Evolutionary conservation across 2,888 invertebrate genomes (phyloP).

Genomic region (Drosophila quasianomalipes): DNA sequence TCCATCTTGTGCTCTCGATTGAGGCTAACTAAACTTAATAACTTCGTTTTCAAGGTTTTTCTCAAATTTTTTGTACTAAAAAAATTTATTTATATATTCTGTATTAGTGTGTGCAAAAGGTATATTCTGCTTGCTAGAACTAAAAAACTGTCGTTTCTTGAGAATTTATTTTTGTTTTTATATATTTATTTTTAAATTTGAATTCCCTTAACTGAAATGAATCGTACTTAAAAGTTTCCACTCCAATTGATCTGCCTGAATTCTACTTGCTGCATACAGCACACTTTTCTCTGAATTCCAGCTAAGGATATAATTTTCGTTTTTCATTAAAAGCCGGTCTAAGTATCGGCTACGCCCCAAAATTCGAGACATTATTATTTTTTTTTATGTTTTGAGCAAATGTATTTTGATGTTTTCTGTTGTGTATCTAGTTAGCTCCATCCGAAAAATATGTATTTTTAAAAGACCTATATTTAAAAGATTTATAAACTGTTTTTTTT

Average conservation of each 20-base stretch:
- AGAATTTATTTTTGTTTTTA: not conserved
- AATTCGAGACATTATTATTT: not conserved
- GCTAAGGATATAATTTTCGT: too few species aligned
- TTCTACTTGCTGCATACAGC: too few species aligned
- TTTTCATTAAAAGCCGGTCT: too few species aligned
- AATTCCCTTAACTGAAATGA: not conserved
- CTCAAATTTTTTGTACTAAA: slow-evolving; percentile 24
- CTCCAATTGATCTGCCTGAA: too few species aligned
- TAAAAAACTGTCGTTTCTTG: not conserved
- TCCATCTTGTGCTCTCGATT: slow-evolving; percentile 40
- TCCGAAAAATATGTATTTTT: not conserved
- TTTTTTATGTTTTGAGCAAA: not conserved
- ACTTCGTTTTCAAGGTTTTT: slow-evolving; percentile 29
- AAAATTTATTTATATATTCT: slow-evolving; percentile 42
- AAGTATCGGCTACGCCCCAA: too few species aligned
- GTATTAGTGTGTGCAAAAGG: not conserved
- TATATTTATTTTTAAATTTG: not conserved
- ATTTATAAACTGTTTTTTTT: not conserved
- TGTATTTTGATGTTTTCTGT: not conserved
- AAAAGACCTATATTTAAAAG: not conserved
- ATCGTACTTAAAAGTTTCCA: not conserved
- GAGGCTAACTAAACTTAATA: slow-evolving; percentile 53
- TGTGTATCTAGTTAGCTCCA: not conserved
- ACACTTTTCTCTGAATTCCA: too few species aligned
- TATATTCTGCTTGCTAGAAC: not conserved